Evolutionary conservation across 2,113 vertebrate genomes (phyloP).

Genomic region (Varanus salvator): DNA sequence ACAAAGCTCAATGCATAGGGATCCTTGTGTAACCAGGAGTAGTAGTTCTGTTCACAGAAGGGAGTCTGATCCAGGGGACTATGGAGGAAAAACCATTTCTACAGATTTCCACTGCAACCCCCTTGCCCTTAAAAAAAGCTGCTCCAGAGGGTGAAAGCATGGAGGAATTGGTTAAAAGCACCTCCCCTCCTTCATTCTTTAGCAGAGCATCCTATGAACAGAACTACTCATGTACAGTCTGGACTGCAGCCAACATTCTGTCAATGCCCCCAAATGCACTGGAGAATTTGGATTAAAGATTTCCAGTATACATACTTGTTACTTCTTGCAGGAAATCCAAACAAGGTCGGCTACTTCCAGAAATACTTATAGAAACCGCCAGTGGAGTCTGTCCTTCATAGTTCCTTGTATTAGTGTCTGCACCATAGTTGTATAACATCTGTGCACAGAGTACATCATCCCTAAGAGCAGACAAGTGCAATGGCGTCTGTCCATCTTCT

Average conservation of each 20-base stretch:
- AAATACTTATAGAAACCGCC: slow-evolving; percentile 95
- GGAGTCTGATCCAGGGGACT: too few relatives aligned
- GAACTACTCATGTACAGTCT: background rate
- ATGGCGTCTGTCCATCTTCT: slow-evolving; percentile 96
- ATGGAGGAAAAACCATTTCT: too few relatives aligned
- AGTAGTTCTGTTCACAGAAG: background rate
- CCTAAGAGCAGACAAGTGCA: slow-evolving; percentile 96
- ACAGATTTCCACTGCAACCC: too few relatives aligned
- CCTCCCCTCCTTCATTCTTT: background rate
- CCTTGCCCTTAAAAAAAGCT: background rate
- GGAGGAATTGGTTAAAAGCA: background rate
- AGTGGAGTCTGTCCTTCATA: slow-evolving; percentile 97
- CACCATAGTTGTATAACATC: slow-evolving; percentile 97
- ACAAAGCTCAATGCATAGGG: background rate
- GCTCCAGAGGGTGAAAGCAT: background rate
- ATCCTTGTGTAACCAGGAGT: background rate
- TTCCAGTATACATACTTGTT: slow-evolving; percentile 89
- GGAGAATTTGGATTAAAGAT: slow-evolving; percentile 55
- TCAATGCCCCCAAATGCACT: background rate
- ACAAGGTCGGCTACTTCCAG: slow-evolving; percentile 92
- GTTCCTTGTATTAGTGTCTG: slow-evolving; percentile 94
- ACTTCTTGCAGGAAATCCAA: slow-evolving; percentile 98
- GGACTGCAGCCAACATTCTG: background rate
- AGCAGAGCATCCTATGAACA: background rate
- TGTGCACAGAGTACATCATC: slow-evolving; percentile 94